Base-by-base conservation (phyloP, 2,888 invertebrate genomes). In the Xylota sylvarum region DNA sequence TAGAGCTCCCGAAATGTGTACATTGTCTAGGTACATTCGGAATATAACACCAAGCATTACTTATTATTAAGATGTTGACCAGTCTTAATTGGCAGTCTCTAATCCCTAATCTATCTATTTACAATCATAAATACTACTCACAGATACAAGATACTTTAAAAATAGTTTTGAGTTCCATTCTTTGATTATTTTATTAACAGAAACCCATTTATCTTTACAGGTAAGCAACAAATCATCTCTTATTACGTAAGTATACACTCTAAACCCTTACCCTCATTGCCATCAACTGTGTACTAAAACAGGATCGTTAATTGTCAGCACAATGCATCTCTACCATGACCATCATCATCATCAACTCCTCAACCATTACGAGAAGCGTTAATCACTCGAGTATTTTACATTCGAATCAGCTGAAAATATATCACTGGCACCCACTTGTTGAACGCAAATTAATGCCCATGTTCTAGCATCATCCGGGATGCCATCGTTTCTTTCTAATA, bases 361-460 rank as follows among this genome's bases (percentile, higher is more conserved):
- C 35, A 58, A 35, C 48, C 35, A 35, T 73, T 35, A 50, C 10
- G 48, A 60, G 17, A 23, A 35, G 27, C 58, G 65, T 67, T 58
- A 55, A 37, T 58, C 56, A 35, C 58, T 56, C 3, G 14, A 58
- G 37, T 48, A 35, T 58, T 67, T 77, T 30, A 32, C 27, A 55
- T 55, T 58, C 4, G 62, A 60, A 50, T 73, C 12, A 50, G 19
- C 62, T 27, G 55, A 5, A 46, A 62, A 10, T 64, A 27, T 52
- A 12, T 46, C 19, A 23, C 37, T 73, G 60, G 62, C 60, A 37
- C 62, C 35, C 43, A 43, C 35, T 37, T 40, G 32, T 35, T 10
- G n/a, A 17, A 37, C 32, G 9, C 30, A 30, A 10, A 23, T 19
- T 35, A 60, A 52, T 32, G 32, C 32, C 32, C 19, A 50, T 43